Percentiles rank a stretch among this genome's conserved stretches.
Conservation (phyloP, 2,888 invertebrate species). For the Drosophila pegasa region DNA sequence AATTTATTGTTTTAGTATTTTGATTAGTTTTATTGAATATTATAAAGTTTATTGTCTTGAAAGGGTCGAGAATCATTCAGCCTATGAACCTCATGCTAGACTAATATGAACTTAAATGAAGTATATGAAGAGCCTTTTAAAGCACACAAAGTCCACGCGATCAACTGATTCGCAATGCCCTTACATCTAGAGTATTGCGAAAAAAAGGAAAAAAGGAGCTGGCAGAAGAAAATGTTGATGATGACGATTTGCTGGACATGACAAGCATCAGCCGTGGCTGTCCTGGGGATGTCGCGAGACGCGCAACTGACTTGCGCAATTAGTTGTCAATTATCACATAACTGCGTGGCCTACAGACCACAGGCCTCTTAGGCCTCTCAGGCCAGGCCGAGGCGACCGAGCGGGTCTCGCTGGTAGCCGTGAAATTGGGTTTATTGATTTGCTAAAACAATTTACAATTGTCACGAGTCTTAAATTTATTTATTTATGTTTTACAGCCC, state of each 20-base stretch:
- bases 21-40: no score
- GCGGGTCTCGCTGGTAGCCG: constrained; percentile 34
- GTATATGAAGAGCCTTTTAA: no score
- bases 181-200: background rate
- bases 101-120: no score
- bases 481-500: constrained; percentile 79
- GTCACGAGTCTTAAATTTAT: constrained; percentile 77
- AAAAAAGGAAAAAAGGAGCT: background rate
- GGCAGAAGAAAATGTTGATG: constrained; percentile 32
- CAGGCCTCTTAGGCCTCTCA: background rate
- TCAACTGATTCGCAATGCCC: background rate
- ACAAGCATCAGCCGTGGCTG: constrained; percentile 15
- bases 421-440: constrained; percentile 77
- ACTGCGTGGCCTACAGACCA: constrained; percentile 12
- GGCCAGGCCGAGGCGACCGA: background rate
- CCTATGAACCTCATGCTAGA: no score
- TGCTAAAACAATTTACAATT: constrained; percentile 77
- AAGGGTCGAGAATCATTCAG: no score
- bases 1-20: no score
- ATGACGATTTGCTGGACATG: constrained; percentile 31
- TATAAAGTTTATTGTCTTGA: no score
- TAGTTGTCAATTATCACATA: constrained; percentile 71
- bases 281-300: constrained; percentile 45
- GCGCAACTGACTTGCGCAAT: constrained; percentile 55
- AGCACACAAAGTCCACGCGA: no score